Evolutionary conservation across 2,888 invertebrate genomes (phyloP).

Genomic region (Dilophus febrilis): DNA sequence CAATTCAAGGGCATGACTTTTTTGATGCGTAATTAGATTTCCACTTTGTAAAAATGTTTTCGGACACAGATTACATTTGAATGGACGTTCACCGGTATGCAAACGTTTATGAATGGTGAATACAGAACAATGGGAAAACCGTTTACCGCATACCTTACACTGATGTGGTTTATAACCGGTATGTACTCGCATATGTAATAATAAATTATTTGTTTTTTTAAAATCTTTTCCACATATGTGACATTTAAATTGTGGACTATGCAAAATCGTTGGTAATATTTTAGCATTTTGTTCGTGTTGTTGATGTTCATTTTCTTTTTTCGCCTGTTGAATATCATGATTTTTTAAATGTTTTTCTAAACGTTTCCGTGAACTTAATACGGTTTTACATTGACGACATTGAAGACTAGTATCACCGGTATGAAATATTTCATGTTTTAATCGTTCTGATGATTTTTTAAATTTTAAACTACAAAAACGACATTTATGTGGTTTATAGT

Average conservation of each 20-base stretch:
- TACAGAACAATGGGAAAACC: neutral
- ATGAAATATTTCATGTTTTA: constrained; percentile 1
- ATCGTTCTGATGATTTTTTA: neutral
- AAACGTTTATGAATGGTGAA: neutral
- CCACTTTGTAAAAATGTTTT: neutral
- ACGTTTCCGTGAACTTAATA: neutral
- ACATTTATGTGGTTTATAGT: neutral
- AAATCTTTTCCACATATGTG: constrained; percentile 1
- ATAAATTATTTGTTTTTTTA: neutral
- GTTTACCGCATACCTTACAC: neutral
- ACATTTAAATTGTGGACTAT: neutral
- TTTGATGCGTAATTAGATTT: neutral
- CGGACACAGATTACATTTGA: neutral
- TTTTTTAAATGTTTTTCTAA: neutral
- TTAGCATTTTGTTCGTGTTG: no score
- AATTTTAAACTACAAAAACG: neutral
- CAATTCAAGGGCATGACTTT: neutral
- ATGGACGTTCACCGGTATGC: neutral
- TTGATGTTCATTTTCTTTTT: neutral
- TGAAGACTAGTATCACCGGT: neutral
- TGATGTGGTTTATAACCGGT: constrained; percentile 1
- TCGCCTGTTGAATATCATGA: neutral
- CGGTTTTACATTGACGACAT: neutral
- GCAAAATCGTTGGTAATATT: no score
- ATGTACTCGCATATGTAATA: constrained; percentile 4